Evolutionary conservation across 2,797 vertebrate species (phyloP), one percentile per base, ranked within the genome.

Genomic region (Melanotaenia pygmaea): DNA sequence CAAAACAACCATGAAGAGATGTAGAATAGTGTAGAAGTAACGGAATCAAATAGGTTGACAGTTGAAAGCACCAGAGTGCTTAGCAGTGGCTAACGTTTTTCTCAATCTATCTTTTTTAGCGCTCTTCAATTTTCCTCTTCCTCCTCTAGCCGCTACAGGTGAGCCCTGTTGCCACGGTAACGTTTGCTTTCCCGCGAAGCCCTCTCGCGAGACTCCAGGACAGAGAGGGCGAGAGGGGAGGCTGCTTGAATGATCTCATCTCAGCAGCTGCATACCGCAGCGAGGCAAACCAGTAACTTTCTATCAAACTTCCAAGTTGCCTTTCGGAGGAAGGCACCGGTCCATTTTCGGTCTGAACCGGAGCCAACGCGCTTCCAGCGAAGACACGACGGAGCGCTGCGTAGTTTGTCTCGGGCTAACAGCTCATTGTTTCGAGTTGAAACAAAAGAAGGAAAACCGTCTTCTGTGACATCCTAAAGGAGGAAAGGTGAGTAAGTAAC

Each of bases 211-310:
- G 93, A 94, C 61, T 91, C 56, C 40, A 22, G 72, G 47, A 65
- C 65, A 64, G 64, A 34, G 60, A 22, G 32, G 16, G 53, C 34
- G 61, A 47, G 62, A 14, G 83, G 89, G 84, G 76, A 82, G 87
- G 78, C 77, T 79, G 90, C n/a, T 59, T 88, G 85, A 82, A 93
- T 95, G 94, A 95, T 90, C 93, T 95, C 94, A 95, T 94, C 93
- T 84, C 91, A 89, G 93, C 90, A 91, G 90, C 94, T 94, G 93
- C 91, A 93, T 92, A 88, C 92, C 89, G 92, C 93, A 93, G 90
- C 92, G 83, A 94, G 89, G 86, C 90, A 74, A 87, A 89, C 70
- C 83, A 74, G 70, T 78, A 94, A 95, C 91, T 95, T 95, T 93
- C 64, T 88, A 90, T 91, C 88, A 90, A 95, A 95, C 94, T 95